Conservation (phyloP, 2,797 vertebrate species). For the Sparus aurata region DNA sequence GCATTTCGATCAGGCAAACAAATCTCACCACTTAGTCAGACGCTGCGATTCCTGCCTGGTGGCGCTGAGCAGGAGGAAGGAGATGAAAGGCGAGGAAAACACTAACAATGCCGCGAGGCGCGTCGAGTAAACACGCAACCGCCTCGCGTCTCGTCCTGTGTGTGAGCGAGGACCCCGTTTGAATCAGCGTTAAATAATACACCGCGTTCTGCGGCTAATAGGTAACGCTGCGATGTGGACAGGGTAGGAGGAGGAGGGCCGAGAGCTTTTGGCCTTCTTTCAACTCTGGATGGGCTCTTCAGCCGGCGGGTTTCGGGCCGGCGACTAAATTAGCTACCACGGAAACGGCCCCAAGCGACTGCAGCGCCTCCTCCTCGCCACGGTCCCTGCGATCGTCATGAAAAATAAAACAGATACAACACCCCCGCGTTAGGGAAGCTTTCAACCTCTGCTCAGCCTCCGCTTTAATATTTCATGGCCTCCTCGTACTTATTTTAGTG, state of each 20-base stretch:
- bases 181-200: slow-evolving; percentile 47
- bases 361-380: slow-evolving; percentile 56
- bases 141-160: slow-evolving; percentile 20
- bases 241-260: background rate
- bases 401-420: slow-evolving; percentile 85
- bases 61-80: slow-evolving; percentile 27
- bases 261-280: slow-evolving; percentile 30
- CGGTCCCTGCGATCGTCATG: slow-evolving; percentile 76
- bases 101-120: slow-evolving; percentile 31
- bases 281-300: slow-evolving; percentile 46
- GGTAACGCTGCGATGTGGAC: slow-evolving; percentile 26
- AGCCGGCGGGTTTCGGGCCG: slow-evolving; percentile 35
- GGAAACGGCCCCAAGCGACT: slow-evolving; percentile 68
- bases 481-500: slow-evolving; percentile 83
- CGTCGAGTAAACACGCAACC: slow-evolving; percentile 34
- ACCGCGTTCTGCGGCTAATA: slow-evolving; percentile 20
- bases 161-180: slow-evolving; percentile 25
- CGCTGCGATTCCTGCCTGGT: slow-evolving; percentile 9
- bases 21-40: slow-evolving; percentile 53
- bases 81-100: slow-evolving; percentile 60
- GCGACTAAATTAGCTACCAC: slow-evolving; percentile 67
- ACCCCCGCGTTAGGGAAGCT: slow-evolving; percentile 78
- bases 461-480: slow-evolving; percentile 83
- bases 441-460: slow-evolving; percentile 78
- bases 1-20: slow-evolving; percentile 56